Conservation (phyloP, 2,888 invertebrate species). For the Dolichopus griseipennis region DNA sequence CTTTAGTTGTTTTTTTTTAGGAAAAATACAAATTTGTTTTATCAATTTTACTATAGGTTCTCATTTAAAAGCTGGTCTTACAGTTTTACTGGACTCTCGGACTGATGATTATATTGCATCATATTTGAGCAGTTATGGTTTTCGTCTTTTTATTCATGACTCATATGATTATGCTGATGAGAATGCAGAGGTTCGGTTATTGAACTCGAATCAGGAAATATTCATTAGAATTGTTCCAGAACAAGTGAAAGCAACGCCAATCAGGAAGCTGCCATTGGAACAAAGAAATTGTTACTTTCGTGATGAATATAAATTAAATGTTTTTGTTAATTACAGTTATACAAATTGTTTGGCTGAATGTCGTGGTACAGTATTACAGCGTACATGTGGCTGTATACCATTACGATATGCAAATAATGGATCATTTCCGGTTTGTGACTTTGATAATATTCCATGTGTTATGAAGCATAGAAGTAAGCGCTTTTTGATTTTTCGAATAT, state of each 20-base stretch:
- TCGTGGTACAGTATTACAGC: conserved; percentile 44
- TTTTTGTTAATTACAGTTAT: conserved; percentile 49
- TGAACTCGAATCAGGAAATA: conserved; percentile 50
- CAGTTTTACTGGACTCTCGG: conserved; percentile 49
- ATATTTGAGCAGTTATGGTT: conserved; percentile 52
- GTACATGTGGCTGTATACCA: conserved; percentile 54
- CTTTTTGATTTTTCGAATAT: too few relatives aligned
- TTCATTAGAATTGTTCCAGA: conserved; percentile 56
- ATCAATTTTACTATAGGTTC: conserved; percentile 46
- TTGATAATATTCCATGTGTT: conserved; percentile 32
- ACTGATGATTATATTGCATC: conserved; percentile 55
- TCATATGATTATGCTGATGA: conserved; percentile 56
- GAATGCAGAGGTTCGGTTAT: conserved; percentile 51
- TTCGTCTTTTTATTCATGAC: conserved; percentile 55
- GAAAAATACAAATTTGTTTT: too few relatives aligned
- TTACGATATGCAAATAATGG: conserved; percentile 47
- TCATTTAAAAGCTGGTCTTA: conserved; percentile 59
- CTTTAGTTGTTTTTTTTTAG: too few relatives aligned
- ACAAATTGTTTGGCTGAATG: conserved; percentile 58
- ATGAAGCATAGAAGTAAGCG: conserved; percentile 31
- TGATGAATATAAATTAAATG: conserved; percentile 44
- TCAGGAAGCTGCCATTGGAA: conserved; percentile 43
- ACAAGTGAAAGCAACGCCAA: conserved; percentile 53
- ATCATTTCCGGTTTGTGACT: conserved; percentile 29
- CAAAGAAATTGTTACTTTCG: conserved; percentile 53